These are phyloP conservation scores for Philopedon plagiatum DNA, from an alignment of 2,888 invertebrate species.

Conservation along the genomic window DNA sequence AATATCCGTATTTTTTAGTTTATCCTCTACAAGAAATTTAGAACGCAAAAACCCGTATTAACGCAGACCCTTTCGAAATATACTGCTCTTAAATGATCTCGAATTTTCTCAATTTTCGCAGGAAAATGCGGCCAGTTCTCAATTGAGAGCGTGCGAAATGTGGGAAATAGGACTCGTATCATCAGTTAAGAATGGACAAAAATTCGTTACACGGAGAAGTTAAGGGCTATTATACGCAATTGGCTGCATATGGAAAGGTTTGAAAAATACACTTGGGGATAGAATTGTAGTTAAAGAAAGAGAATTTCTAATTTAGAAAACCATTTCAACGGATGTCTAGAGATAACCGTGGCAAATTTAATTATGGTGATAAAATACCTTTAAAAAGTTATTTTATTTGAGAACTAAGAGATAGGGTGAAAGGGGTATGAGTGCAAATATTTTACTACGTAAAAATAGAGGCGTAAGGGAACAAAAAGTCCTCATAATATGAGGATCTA, in stretches of 20 bases:
- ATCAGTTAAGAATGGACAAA: conserved; percentile 35
- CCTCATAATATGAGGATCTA: no score
- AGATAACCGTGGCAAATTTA: no score
- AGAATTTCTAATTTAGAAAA: not conserved
- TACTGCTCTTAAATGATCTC: conserved; percentile 35
- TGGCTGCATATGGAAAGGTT: conserved; percentile 18
- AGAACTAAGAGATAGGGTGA: no score
- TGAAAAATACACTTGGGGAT: not conserved
- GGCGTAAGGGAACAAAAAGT: no score
- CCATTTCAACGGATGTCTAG: no score
- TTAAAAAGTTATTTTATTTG: no score
- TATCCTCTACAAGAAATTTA: conserved; percentile 29
- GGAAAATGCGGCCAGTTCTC: conserved; percentile 38
- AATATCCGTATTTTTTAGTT: conserved; percentile 28
- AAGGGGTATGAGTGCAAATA: no score
- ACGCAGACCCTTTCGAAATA: conserved; percentile 28
- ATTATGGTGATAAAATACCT: no score
- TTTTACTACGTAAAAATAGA: no score
- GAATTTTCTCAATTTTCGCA: conserved; percentile 34
- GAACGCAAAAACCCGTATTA: conserved; percentile 30
- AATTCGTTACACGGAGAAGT: conserved; percentile 28
- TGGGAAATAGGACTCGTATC: conserved; percentile 22
- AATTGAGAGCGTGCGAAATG: conserved; percentile 29
- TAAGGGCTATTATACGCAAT: conserved; percentile 25
- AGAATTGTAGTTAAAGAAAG: not conserved